Percentiles rank a stretch among this genome's conserved stretches.
Conservation (phyloP, 1,140 invertebrate species). For the Lutraria rhynchaena region DNA sequence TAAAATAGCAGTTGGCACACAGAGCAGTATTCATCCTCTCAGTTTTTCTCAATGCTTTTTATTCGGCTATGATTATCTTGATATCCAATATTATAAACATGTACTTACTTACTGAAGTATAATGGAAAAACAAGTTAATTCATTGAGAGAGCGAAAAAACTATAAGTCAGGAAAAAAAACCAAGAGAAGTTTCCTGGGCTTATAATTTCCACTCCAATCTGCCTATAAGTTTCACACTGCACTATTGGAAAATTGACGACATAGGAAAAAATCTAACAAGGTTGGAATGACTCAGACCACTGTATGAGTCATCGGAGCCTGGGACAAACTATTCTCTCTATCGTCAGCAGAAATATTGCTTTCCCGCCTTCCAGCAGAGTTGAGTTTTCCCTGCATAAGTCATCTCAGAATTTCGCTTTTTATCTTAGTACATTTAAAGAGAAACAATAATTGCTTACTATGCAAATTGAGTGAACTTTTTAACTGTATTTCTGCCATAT, state of each 20-base stretch:
- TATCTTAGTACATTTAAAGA: conserved; percentile 8
- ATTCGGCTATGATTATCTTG: no score
- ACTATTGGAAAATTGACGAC: conserved; percentile 46
- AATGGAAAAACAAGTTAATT: no score
- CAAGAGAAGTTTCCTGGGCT: no score
- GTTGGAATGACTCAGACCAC: conserved; percentile 17
- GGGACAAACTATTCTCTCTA: conserved; percentile 28
- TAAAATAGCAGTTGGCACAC: no score
- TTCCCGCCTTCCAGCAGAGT: conserved; percentile 12
- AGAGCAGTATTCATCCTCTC: no score
- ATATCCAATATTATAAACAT: no score
- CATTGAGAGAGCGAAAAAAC: no score
- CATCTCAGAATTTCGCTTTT: not conserved
- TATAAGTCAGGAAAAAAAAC: no score
- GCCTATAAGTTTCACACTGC: conserved; percentile 23
- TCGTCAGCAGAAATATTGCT: conserved; percentile 32
- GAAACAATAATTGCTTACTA: conserved; percentile 30
- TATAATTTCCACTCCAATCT: not conserved
- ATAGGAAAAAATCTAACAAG: conserved; percentile 40
- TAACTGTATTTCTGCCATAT: not conserved
- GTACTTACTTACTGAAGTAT: no score
- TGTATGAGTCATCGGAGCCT: conserved; percentile 19
- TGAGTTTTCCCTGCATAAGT: conserved; percentile 26
- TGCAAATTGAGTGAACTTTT: conserved; percentile 8
- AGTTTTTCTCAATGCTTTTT: no score